Evolutionary conservation across 35 echinoderm and acorn worm genomes (phyloP).

Genomic region (Patiria miniata): DNA sequence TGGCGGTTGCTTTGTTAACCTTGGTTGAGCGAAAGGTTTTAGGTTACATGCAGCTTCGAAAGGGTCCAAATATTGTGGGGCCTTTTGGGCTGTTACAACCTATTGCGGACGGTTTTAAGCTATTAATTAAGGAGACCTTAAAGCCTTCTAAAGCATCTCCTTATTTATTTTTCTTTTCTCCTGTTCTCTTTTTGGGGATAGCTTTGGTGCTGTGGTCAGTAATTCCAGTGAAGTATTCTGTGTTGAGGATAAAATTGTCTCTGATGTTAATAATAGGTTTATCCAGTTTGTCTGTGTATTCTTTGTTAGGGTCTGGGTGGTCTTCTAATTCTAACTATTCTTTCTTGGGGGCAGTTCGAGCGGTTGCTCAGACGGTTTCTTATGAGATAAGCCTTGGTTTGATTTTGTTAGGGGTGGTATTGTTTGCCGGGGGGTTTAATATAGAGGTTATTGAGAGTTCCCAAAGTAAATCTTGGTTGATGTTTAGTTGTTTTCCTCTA

Average conservation of each 20-base stretch:
- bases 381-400: constrained; percentile 74
- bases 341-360: constrained; percentile 62
- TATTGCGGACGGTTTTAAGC: constrained; percentile 73
- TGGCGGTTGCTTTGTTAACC: constrained; percentile 57
- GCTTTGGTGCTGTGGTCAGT: constrained; percentile 36
- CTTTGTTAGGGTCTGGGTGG: constrained; percentile 62
- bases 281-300: constrained; percentile 60
- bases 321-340: constrained; percentile 83
- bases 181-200: constrained; percentile 34
- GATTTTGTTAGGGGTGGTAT: constrained; percentile 50
- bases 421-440: constrained; percentile 24
- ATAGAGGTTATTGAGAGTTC: constrained; percentile 21
- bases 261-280: constrained; percentile 47
- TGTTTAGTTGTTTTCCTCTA: constrained; percentile 43
- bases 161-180: constrained; percentile 59
- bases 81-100: constrained; percentile 69
- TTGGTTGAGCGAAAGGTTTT: constrained; percentile 79
- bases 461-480: constrained; percentile 37
- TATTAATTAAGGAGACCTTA: constrained; percentile 71
- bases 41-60: constrained; percentile 79
- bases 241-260: constrained; percentile 23
- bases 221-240: neutral
- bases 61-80: constrained; percentile 77
- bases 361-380: constrained; percentile 73
- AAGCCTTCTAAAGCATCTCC: constrained; percentile 61